These are phyloP conservation scores for Macrosoma leucophasiata DNA, from an alignment of 2,888 invertebrate genomes.

Conservation along the genomic window DNA sequence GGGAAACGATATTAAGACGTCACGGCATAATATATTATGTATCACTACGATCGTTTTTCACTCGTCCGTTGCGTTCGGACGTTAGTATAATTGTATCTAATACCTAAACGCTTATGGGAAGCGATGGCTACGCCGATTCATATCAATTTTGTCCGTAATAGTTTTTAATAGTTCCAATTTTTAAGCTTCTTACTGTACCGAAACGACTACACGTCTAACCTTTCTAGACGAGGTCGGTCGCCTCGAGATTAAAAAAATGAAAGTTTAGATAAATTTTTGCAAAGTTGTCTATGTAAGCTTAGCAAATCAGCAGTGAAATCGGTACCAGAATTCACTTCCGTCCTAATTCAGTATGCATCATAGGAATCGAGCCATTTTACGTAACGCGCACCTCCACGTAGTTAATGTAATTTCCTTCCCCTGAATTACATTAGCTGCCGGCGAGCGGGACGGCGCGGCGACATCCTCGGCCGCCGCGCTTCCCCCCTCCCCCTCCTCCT, in stretches of 20 bases:
- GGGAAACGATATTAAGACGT: conserved; percentile 32
- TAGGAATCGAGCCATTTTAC: conserved; percentile 76
- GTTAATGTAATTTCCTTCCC: conserved; percentile 69
- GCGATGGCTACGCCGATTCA: conserved; percentile 72
- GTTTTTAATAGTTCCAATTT: conserved; percentile 72
- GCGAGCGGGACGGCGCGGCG: conserved; percentile 30
- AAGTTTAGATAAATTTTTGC: conserved; percentile 66
- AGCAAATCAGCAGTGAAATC: conserved; percentile 72
- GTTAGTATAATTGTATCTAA: conserved; percentile 64
- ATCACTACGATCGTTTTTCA: conserved; percentile 42
- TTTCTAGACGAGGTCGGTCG: conserved; percentile 49
- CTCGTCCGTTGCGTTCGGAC: conserved; percentile 51
- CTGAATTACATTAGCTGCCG: conserved; percentile 60
- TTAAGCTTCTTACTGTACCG: conserved; percentile 68
- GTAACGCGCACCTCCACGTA: conserved; percentile 70
- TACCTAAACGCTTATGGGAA: conserved; percentile 60
- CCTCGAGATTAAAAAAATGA: conserved; percentile 53
- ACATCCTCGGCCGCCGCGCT: conserved; percentile 32
- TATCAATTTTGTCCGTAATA: conserved; percentile 74
- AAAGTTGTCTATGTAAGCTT: conserved; percentile 71
- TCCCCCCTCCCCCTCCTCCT: conserved; percentile 16
- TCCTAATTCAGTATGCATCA: conserved; percentile 75
- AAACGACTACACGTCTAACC: conserved; percentile 51
- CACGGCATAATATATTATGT: conserved; percentile 33
- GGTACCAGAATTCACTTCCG: conserved; percentile 75